Evolutionary conservation across 1,140 invertebrate species (phyloP).

Genomic region (Caenorhabditis brenneri): DNA sequence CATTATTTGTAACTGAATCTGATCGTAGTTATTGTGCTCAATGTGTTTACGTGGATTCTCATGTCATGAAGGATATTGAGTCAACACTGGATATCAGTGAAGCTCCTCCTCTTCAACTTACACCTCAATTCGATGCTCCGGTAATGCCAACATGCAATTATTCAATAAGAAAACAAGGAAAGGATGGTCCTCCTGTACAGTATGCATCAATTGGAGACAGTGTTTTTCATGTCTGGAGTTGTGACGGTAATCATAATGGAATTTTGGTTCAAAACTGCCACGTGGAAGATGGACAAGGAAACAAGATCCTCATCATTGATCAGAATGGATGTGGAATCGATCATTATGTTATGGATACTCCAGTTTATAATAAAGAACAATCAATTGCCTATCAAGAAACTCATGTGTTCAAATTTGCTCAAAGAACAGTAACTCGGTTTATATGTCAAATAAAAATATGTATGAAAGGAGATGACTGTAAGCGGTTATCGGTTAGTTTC

Average conservation of each 20-base stretch:
- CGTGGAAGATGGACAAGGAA: slow-evolving; percentile 68
- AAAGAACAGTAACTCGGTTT: slow-evolving; percentile 70
- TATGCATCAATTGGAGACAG: slow-evolving; percentile 65
- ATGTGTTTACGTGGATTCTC: slow-evolving; percentile 70
- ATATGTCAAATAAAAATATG: slow-evolving; percentile 69
- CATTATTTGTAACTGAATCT: slow-evolving; percentile 68
- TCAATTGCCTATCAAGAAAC: slow-evolving; percentile 67
- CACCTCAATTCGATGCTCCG: slow-evolving; percentile 69
- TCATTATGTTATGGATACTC: slow-evolving; percentile 67
- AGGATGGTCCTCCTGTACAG: slow-evolving; percentile 66
- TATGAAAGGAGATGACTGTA: slow-evolving; percentile 67
- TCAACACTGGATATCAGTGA: slow-evolving; percentile 66
- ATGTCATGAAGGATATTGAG: slow-evolving; percentile 68
- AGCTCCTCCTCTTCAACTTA: slow-evolving; percentile 59
- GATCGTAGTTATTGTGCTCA: slow-evolving; percentile 69
- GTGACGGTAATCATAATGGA: slow-evolving; percentile 60
- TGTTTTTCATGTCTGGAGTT: slow-evolving; percentile 70
- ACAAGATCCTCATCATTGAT: slow-evolving; percentile 69
- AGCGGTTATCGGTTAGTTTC: slow-evolving; percentile 61
- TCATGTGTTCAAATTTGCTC: slow-evolving; percentile 70
- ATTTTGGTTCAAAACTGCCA: slow-evolving; percentile 70
- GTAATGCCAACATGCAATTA: slow-evolving; percentile 65
- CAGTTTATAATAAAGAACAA: slow-evolving; percentile 65
- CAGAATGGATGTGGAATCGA: slow-evolving; percentile 70
- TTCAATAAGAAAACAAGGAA: slow-evolving; percentile 67